Conservation (phyloP, 2,888 invertebrate species). For the Nowickia ferox region DNA sequence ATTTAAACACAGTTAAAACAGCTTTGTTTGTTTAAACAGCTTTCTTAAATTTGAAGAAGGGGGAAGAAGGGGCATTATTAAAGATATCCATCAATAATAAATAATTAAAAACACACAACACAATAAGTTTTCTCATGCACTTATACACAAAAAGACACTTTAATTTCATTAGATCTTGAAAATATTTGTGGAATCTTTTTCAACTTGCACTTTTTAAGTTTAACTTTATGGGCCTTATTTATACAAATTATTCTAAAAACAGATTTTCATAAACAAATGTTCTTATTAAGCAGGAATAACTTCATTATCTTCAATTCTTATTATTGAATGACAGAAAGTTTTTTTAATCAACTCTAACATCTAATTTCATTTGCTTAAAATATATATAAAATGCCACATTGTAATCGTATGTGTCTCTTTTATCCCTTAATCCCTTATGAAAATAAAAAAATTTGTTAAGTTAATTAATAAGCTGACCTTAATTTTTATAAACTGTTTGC, state of each 20-base stretch:
- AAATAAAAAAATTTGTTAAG: constrained; percentile 27
- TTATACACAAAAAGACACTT: not conserved
- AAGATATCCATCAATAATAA: too few relatives aligned
- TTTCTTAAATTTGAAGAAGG: not conserved
- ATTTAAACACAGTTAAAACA: not conserved
- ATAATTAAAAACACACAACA: not conserved
- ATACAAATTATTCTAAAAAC: too few relatives aligned
- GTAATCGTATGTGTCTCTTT: not conserved
- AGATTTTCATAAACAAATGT: too few relatives aligned
- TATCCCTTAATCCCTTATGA: not conserved
- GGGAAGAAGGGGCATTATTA: not conserved
- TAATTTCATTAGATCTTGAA: not conserved
- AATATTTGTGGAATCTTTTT: not conserved
- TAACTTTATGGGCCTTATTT: not conserved
- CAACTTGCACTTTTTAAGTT: not conserved
- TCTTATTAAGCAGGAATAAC: too few relatives aligned
- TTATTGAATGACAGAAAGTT: too few relatives aligned
- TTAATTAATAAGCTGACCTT: constrained; percentile 28
- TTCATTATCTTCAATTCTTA: too few relatives aligned
- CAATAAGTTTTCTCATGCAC: not conserved
- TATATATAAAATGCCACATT: too few relatives aligned
- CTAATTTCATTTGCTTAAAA: not conserved
- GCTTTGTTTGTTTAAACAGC: not conserved
- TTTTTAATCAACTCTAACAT: too few relatives aligned
- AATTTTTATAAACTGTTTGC: not conserved